Base-by-base conservation (phyloP, 2,113 vertebrate species). In the Bos javanicus region DNA sequence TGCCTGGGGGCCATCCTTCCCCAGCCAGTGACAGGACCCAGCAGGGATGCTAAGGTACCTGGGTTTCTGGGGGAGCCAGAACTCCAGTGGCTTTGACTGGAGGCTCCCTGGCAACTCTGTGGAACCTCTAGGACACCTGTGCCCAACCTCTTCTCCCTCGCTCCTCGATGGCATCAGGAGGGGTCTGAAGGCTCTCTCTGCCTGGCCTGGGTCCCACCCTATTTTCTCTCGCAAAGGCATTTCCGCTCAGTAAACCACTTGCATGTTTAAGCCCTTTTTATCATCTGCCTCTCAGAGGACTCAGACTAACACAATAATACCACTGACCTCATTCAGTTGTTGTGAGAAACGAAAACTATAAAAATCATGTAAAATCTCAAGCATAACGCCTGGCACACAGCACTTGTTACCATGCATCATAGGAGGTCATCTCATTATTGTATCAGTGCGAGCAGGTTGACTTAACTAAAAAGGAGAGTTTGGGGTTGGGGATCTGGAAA, bases 321-420 rank as follows among this genome's bases (percentile, higher is more conserved):
- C 52, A 19, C 28, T 43, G 78, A 30, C 74, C 21, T 43, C 39
- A 48, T 39, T 4, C 25, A 19, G 48, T 36, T 46, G 86, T 85
- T 67, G 8, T n/a, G 12, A 90, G 33, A 83, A 48, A 5, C 13
- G 80, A 71, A n/a, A 17, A 56, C 28, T 64, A 9, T 17, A 12
- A 87, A 36, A 57, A 23, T 21, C 76, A 16, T 23, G 23, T 23
- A 17, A 84, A 46, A 50, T 26, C 57, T 25, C 19, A 48, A 30
- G 39, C 39, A 25, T 6, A 14, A 30, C 8, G 7, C 43, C 39
- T 21, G 78, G 28, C 60, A 7, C 14, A 0, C 4, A 25, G 21
- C 9, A 3, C 33, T 54, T 36, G 0, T 10, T 33, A 6, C 6
- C 2, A 3, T 12, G 1, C 1, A 12, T 6, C 23, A 0, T 1